phyloP scores from a whole-genome alignment of 2,888 invertebrate genomes.

The Cataglyphis livida region DNA sequence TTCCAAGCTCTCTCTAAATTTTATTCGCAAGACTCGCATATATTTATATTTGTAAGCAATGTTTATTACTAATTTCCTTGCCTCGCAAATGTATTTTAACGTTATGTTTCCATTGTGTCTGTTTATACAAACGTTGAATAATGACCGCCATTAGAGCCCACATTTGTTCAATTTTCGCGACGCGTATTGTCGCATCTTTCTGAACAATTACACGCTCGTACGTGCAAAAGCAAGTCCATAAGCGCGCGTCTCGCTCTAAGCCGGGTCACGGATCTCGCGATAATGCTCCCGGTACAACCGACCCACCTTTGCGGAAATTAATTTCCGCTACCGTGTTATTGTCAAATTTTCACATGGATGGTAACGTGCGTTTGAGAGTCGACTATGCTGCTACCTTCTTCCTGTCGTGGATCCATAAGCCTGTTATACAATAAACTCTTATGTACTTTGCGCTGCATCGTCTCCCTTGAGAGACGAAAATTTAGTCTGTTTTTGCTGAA shows the following conservation, averaged over 20 bases:
- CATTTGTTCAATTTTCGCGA: conserved; percentile 44
- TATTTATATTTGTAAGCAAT: conserved; percentile 1
- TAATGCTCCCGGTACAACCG: conserved; percentile 37
- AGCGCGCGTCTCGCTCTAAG: conserved; percentile 7
- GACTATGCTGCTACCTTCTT: neutral
- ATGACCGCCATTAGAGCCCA: conserved; percentile 22
- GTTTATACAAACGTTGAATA: conserved; percentile 22
- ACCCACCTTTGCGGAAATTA: conserved; percentile 67
- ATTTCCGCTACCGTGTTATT: conserved; percentile 61
- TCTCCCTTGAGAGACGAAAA: conserved; percentile 32
- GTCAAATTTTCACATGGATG: conserved; percentile 62
- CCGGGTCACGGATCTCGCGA: conserved; percentile 36
- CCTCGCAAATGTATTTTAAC: neutral
- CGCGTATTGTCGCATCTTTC: conserved; percentile 46
- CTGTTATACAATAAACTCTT: conserved; percentile 5
- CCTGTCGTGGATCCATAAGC: conserved; percentile 30
- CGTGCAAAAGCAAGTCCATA: conserved; percentile 13
- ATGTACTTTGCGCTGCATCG: neutral
- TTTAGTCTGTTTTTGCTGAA: conserved; percentile 37
- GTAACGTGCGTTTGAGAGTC: conserved; percentile 41
- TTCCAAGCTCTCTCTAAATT: neutral
- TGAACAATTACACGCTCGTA: conserved; percentile 37
- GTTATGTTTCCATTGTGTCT: neutral
- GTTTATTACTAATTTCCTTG: neutral
- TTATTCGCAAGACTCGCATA: neutral